Evolutionary conservation across 2,113 vertebrate species (phyloP).

Genomic region (Choloepus hoffmanni): DNA sequence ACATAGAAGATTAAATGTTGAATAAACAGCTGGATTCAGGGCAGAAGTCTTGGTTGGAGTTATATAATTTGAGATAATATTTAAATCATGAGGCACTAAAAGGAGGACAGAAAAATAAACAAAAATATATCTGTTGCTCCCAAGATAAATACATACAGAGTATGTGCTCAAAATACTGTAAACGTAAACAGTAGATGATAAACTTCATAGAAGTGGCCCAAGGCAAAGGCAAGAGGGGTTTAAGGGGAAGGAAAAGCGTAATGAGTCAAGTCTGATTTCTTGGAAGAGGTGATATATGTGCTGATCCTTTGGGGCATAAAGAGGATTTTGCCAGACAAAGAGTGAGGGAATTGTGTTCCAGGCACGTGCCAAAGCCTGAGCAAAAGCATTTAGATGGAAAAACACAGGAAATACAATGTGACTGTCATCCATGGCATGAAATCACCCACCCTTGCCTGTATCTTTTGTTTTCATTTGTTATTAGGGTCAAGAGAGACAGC

Average conservation of each 20-base stretch:
- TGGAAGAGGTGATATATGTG: not conserved
- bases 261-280: not conserved
- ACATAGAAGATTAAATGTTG: accelerated
- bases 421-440: not conserved
- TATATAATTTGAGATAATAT: not conserved
- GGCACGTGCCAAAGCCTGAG: too few relatives aligned
- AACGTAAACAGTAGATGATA: not conserved
- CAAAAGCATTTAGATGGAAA: not conserved
- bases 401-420: not conserved
- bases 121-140: not conserved
- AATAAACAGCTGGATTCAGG: too few relatives aligned
- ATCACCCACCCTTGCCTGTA: accelerated
- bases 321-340: not conserved
- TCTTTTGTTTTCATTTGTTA: not conserved
- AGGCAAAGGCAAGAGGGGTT: not conserved
- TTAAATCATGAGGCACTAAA: not conserved
- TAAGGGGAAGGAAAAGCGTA: not conserved
- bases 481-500: not conserved
- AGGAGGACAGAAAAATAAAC: not conserved
- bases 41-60: too few relatives aligned
- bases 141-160: not conserved
- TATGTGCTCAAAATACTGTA: not conserved
- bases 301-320: not conserved
- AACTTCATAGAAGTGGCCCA: not conserved
- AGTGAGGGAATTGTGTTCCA: not conserved